Evolutionary conservation across 2,888 invertebrate species (phyloP).

Genomic region (Resseliella maxima): DNA sequence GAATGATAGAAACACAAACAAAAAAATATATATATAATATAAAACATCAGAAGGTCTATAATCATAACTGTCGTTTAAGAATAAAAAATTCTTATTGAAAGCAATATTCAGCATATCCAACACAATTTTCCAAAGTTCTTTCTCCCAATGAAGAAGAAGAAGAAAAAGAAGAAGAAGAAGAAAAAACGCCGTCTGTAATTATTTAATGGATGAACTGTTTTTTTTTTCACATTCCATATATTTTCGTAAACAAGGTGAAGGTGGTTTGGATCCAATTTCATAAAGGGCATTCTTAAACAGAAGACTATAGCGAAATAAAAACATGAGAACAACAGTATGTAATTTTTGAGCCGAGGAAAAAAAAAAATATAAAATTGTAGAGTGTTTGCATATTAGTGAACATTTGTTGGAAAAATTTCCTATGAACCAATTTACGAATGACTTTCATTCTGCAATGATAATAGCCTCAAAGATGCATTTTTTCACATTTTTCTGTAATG

Average conservation of each 20-base stretch:
- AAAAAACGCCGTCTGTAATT: conserved; percentile 17
- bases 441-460: conserved; percentile 37
- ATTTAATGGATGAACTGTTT: conserved; percentile 51
- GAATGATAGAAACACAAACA: neutral
- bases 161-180: neutral
- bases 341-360: neutral
- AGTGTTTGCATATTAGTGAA: conserved; percentile 52
- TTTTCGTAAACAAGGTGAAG: conserved; percentile 53
- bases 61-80: conserved; percentile 50
- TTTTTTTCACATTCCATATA: conserved; percentile 36
- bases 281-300: neutral
- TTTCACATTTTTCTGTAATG: neutral
- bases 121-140: conserved; percentile 29
- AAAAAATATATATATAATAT: neutral
- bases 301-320: conserved; percentile 11
- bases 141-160: neutral
- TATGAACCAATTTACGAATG: conserved; percentile 37
- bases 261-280: conserved; percentile 25
- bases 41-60: conserved; percentile 17
- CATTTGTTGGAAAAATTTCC: conserved; percentile 10
- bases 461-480: conserved; percentile 21
- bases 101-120: conserved; percentile 40
- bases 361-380: conserved; percentile 44
- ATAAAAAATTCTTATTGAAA: neutral
- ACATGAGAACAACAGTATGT: neutral